phyloP scores from a whole-genome alignment of 2,113 vertebrate genomes.

The Proteles cristata region DNA sequence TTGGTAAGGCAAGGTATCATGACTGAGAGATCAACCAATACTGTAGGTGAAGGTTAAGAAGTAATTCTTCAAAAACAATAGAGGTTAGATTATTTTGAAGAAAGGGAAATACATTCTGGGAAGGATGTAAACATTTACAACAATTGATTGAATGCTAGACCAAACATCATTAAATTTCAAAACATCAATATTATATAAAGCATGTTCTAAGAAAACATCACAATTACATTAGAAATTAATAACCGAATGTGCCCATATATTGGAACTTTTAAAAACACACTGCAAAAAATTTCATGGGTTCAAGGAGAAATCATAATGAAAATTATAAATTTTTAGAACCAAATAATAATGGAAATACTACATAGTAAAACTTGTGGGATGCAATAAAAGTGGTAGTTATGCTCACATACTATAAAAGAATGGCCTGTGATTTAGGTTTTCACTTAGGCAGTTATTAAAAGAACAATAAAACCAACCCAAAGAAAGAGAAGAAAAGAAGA shows the following conservation, averaged over 20 bases:
- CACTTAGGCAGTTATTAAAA: neutral
- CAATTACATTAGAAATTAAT: neutral
- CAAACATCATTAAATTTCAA: neutral
- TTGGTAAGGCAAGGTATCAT: neutral
- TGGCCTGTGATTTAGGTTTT: neutral
- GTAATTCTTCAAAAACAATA: neutral
- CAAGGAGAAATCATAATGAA: neutral
- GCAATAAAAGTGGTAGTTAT: neutral
- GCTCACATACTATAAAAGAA: neutral
- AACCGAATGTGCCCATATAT: neutral
- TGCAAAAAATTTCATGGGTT: neutral
- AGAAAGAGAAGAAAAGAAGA: conserved; percentile 13
- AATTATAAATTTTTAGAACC: neutral
- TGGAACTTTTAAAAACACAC: neutral
- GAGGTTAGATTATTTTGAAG: neutral
- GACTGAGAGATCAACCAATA: neutral
- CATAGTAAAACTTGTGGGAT: neutral
- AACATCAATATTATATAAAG: neutral
- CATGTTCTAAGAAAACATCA: neutral
- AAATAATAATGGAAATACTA: neutral
- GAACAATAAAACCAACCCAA: neutral
- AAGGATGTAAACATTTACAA: neutral
- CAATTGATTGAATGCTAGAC: neutral
- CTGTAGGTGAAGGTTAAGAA: neutral
- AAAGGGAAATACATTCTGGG: neutral